Conservation (phyloP, 2,113 vertebrate species). For the Psittacula cyanocephala region DNA sequence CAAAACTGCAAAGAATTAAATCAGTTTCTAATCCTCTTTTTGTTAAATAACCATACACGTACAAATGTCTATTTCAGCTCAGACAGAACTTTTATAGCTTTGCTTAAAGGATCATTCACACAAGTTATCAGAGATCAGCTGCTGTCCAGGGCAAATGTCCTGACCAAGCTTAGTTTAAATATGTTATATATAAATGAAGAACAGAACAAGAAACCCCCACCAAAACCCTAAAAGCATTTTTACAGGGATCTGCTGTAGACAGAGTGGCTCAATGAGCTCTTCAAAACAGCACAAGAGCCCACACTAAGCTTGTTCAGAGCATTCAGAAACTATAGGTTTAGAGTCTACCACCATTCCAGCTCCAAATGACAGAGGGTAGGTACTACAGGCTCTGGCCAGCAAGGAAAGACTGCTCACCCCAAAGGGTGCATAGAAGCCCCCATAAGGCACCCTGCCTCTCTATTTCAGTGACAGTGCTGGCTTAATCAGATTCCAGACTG, state of each 20-base stretch:
- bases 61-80: constrained; percentile 41
- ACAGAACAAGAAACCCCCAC: not conserved
- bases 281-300: not conserved
- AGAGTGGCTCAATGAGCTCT: not conserved
- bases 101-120: constrained; percentile 17
- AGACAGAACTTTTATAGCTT: constrained; percentile 38
- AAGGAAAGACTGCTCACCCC: not conserved
- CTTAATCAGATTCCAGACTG: not conserved
- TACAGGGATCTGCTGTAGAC: not conserved
- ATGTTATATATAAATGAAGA: not conserved
- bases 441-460: not conserved
- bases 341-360: not conserved
- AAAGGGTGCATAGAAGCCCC: rapidly evolving
- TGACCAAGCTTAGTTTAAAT: not conserved
- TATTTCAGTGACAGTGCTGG: not conserved
- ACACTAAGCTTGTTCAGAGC: not conserved
- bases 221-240: not conserved
- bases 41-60: constrained; percentile 35
- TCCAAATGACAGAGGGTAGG: not conserved
- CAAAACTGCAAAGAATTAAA: constrained; percentile 72
- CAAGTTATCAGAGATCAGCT: constrained; percentile 16
- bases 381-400: not conserved
- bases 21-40: constrained; percentile 64
- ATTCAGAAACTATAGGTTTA: not conserved
- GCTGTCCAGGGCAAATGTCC: not conserved